A percentile compares a stretch with the other conserved stretches of the same genome.
Conservation (phyloP, 2,797 vertebrate genomes). For the Propithecus deckenii region DNA sequence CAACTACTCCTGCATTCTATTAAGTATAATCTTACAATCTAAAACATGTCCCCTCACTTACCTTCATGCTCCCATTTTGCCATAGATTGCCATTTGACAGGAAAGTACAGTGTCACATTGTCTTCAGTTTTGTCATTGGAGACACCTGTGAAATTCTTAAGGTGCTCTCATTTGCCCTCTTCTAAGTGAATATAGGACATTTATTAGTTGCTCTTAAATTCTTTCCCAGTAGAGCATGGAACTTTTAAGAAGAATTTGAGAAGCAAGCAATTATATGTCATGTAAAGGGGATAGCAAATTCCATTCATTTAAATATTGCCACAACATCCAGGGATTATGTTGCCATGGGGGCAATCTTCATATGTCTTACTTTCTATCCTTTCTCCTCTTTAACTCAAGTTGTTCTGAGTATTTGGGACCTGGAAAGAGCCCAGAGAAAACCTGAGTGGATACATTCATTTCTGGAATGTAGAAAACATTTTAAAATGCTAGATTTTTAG, state of each 20-base stretch:
- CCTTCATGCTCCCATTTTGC: background rate
- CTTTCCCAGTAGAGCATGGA: background rate
- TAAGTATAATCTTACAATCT: constrained; percentile 15
- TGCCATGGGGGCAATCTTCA: background rate
- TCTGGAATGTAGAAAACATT: constrained; percentile 12
- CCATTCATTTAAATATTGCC: constrained; percentile 47
- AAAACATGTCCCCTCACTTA: background rate
- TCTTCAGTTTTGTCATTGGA: constrained; percentile 15
- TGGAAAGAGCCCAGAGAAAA: constrained; percentile 11
- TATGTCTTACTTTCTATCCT: background rate
- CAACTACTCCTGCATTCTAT: background rate
- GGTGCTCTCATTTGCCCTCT: background rate
- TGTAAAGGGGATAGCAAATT: background rate
- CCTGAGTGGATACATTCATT: constrained; percentile 25
- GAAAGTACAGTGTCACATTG: background rate
- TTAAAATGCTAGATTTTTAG: constrained; percentile 42
- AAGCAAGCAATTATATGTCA: constrained; percentile 17
- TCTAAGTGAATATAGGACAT: background rate
- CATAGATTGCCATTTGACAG: background rate
- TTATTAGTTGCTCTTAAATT: background rate
- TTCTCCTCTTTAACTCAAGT: background rate
- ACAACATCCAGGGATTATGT: background rate
- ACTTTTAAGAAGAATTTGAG: constrained; percentile 32
- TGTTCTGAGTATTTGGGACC: constrained; percentile 22
- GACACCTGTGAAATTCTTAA: constrained; percentile 26